Conservation (phyloP, 2,888 invertebrate genomes). For the Ferdinandea cuprea region DNA sequence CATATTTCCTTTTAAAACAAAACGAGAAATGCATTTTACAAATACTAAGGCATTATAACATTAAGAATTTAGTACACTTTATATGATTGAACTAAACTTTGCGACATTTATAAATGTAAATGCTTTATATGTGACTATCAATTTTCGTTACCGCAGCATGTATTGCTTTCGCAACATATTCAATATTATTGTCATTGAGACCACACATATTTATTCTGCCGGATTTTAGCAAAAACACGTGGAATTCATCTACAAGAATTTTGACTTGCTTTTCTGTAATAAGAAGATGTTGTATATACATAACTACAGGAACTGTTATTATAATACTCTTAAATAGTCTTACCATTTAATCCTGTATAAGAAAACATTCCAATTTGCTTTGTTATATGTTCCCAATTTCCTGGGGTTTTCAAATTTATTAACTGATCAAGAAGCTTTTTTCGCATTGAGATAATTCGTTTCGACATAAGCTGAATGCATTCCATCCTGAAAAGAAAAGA, state of each 20-base stretch:
- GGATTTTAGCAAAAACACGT: conserved; percentile 95
- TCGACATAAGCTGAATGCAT: conserved; percentile 93
- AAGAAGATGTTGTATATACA: conserved; percentile 8
- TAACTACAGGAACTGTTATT: too few species aligned
- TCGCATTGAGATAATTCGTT: conserved; percentile 95
- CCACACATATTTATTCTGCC: conserved; percentile 99
- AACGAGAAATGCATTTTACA: neutral
- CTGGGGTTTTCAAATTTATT: conserved; percentile 91
- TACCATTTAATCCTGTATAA: conserved; percentile 95
- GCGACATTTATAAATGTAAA: neutral
- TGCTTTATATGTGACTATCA: conserved; percentile 66
- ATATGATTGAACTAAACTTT: neutral
- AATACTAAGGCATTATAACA: conserved; percentile 12
- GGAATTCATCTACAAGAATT: conserved; percentile 90
- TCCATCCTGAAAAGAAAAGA: conserved; percentile 87
- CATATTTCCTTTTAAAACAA: too few species aligned
- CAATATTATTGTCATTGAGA: conserved; percentile 93
- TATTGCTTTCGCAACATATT: conserved; percentile 95
- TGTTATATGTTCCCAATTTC: conserved; percentile 97
- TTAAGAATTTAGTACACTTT: neutral
- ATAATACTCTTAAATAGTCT: conserved; percentile 73
- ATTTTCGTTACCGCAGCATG: conserved; percentile 86
- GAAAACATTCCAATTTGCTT: conserved; percentile 99
- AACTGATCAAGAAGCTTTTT: conserved; percentile 89
- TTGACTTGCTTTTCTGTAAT: conserved; percentile 87